Base-by-base conservation (phyloP, 2,888 invertebrate species). In the Melinaea menophilus region DNA sequence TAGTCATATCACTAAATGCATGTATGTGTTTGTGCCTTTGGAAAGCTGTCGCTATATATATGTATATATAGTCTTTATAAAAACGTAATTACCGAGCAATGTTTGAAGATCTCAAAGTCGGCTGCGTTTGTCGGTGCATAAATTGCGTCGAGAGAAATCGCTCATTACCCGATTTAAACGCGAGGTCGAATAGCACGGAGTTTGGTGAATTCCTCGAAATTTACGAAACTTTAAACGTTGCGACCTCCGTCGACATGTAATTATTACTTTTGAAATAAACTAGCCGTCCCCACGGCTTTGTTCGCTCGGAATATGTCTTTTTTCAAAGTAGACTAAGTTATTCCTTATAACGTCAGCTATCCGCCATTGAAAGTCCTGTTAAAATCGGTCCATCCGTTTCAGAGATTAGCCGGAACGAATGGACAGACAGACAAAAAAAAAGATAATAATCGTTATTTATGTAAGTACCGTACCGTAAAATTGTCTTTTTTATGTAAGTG, bases 101-200 rank as follows among this genome's bases (percentile, higher is more conserved):
- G 47, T 64, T 61, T 64, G 58, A 61, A 58, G 58, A 64, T 51
- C 31, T 31, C 51, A 57, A 57, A 31, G 63, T 55, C 55, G 47
- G 56, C 51, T 13, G 31, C 61, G 59, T n/a, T 51, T 58, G 55
- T 37, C 60, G 58, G 45, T 56, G 61, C 60, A 56, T 61, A 61
- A 59, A 59, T 56, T 64, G 64, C 58, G 62, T 35, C 22, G 54
- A 61, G 63, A 61, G 59, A 60, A 64, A 65, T 59, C 67, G 64
- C 60, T 63, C 60, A 61, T 59, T 65, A 56, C 48, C 55, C 63
- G 61, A 61, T 60, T 58, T 60, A 59, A 58, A 54, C 60, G 55
- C 41, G 57, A 58, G 61, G 58, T 59, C 45, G 55, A 58, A 56
- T 55, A 59, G 45, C 48, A 58, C 48, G 33, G 22, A 31, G 33